A percentile compares a stretch with the other conserved stretches of the same genome.
phyloP scores from a whole-genome alignment of 2,888 invertebrate genomes.

The Atethmia centrago region DNA sequence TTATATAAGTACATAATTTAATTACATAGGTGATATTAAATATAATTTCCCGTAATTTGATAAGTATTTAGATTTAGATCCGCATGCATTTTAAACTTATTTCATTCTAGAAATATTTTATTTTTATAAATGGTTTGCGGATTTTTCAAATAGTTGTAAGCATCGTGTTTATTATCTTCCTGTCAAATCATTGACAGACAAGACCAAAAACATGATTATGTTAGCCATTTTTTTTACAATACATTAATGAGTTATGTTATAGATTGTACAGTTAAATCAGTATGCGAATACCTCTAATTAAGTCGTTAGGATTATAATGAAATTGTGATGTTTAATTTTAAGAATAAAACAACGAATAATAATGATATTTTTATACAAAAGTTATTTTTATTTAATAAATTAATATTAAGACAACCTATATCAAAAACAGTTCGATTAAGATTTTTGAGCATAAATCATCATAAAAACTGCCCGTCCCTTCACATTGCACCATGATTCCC shows the following conservation, averaged over 20 bases:
- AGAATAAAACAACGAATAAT: slow-evolving; percentile 52
- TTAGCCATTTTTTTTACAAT: slow-evolving; percentile 34
- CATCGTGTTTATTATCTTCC: slow-evolving; percentile 56
- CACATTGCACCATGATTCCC: slow-evolving; percentile 12
- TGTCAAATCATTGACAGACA: slow-evolving; percentile 59
- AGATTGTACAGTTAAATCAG: slow-evolving; percentile 48
- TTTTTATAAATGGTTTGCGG: slow-evolving; percentile 54
- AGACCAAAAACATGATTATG: slow-evolving; percentile 52
- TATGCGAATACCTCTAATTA: slow-evolving; percentile 40
- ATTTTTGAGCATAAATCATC: neutral
- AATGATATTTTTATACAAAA: slow-evolving; percentile 29
- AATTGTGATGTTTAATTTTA: slow-evolving; percentile 71
- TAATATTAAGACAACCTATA: slow-evolving; percentile 3
- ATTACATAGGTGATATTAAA: slow-evolving; percentile 35
- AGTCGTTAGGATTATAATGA: slow-evolving; percentile 37
- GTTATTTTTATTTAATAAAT: slow-evolving; percentile 45
- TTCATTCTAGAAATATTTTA: slow-evolving; percentile 59
- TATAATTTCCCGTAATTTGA: slow-evolving; percentile 22
- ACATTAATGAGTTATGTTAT: slow-evolving; percentile 11
- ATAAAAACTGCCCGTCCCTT: slow-evolving; percentile 1
- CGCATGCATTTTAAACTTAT: slow-evolving; percentile 60
- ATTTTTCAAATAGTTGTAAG: slow-evolving; percentile 33
- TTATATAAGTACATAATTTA: slow-evolving; percentile 35
- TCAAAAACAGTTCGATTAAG: neutral
- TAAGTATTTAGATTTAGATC: slow-evolving; percentile 37